Conservation (phyloP, 2,797 vertebrate species). For the Otolemur crassicaudatus region DNA sequence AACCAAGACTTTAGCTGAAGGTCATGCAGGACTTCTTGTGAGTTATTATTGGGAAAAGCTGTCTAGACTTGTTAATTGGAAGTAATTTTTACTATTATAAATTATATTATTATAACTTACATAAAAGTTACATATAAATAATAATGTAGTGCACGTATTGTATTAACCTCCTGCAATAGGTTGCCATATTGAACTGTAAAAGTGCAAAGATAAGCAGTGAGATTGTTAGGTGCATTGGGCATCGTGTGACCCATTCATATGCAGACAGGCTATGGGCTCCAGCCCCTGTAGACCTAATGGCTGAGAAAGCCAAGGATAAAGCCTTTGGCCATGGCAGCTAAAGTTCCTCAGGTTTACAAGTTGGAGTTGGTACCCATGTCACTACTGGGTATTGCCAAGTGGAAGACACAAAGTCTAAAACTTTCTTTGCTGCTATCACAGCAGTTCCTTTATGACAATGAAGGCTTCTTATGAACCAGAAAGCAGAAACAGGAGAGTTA, state of each 20-base stretch:
- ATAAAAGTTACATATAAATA: background rate
- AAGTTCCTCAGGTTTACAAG: background rate
- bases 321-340: background rate
- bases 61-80: background rate
- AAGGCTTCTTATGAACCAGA: background rate
- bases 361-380: background rate
- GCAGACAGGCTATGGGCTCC: background rate
- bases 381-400: background rate
- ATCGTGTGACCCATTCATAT: background rate
- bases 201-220: background rate
- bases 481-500: background rate
- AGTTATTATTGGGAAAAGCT: background rate
- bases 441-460: background rate
- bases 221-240: background rate
- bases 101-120: background rate
- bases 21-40: background rate
- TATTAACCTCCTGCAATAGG: background rate
- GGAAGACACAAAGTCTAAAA: slow-evolving; percentile 2
- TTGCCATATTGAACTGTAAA: background rate
- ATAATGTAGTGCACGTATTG: background rate
- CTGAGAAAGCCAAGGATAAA: background rate
- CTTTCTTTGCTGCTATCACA: slow-evolving; percentile 1
- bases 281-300: background rate
- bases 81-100: background rate
- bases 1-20: background rate